phyloP scores from a whole-genome alignment of 2,888 invertebrate species.

The Sesia bembeciformis region DNA sequence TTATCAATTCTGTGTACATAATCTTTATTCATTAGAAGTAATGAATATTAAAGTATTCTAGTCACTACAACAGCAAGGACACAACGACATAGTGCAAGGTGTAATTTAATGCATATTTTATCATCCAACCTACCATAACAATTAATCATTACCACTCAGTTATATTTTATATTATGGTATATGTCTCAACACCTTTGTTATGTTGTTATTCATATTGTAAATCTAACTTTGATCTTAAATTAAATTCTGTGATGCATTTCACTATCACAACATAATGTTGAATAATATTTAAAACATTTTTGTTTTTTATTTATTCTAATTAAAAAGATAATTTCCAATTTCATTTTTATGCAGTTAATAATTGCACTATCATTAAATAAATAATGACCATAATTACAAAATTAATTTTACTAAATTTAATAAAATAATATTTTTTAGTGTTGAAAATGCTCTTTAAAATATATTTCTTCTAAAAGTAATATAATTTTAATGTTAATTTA shows the following conservation, averaged over 20 bases:
- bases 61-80: not conserved
- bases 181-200: too few species aligned
- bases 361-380: not conserved
- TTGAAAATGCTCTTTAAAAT: not conserved
- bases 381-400: not conserved
- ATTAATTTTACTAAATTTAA: not conserved
- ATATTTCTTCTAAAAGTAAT: constrained; percentile 7
- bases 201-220: too few species aligned
- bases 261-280: too few species aligned
- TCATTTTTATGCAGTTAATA: too few species aligned
- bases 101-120: constrained; percentile 17
- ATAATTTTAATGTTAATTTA: not conserved
- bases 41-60: not conserved
- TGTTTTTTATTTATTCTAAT: too few species aligned
- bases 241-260: too few species aligned
- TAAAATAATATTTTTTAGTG: not conserved
- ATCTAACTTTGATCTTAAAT: too few species aligned
- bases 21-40: not conserved
- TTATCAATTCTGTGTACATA: not conserved
- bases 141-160: not conserved
- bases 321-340: too few species aligned
- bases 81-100: constrained; percentile 3
- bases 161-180: not conserved
- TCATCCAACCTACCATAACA: constrained; percentile 4
- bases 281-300: too few species aligned